These are phyloP conservation scores for Conus ventricosus DNA, from an alignment of 1,140 invertebrate species.

Conservation along the genomic window DNA sequence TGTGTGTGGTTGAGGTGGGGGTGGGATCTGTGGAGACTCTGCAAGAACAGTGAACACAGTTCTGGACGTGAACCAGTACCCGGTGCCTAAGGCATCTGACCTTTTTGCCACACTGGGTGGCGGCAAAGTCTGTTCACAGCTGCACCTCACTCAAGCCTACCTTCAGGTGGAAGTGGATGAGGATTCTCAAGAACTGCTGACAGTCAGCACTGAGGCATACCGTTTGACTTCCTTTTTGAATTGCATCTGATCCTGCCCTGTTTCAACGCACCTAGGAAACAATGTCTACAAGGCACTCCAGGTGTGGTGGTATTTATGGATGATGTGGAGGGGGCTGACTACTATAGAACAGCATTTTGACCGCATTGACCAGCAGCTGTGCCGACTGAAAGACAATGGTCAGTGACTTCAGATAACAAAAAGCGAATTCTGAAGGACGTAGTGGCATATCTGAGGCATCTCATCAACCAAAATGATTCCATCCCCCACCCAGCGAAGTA, in stretches of 20 bases:
- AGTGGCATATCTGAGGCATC: too few relatives aligned
- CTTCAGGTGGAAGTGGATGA: constrained; percentile 57
- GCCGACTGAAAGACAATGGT: neutral
- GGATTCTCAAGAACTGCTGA: constrained; percentile 46
- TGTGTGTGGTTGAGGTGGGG: too few relatives aligned
- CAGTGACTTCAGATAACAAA: neutral
- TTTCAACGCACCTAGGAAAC: constrained; percentile 76
- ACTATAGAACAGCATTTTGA: neutral
- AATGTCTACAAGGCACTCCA: constrained; percentile 53
- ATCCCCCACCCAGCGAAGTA: neutral
- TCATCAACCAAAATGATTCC: neutral
- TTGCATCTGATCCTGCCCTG: constrained; percentile 75
- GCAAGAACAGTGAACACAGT: constrained; percentile 68
- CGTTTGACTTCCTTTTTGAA: constrained; percentile 66
- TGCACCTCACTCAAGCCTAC: constrained; percentile 61
- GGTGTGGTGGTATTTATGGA: neutral
- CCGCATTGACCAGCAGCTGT: neutral
- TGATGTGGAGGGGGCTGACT: neutral
- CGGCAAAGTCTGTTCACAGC: constrained; percentile 52
- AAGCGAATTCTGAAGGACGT: neutral
- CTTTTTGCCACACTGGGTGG: constrained; percentile 58
- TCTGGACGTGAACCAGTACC: constrained; percentile 53
- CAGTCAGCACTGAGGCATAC: constrained; percentile 58
- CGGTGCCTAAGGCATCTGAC: constrained; percentile 64
- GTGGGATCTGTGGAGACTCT: constrained; percentile 72